Evolutionary conservation across 2,797 vertebrate genomes (phyloP).

Genomic region (Cossypha heuglini): DNA sequence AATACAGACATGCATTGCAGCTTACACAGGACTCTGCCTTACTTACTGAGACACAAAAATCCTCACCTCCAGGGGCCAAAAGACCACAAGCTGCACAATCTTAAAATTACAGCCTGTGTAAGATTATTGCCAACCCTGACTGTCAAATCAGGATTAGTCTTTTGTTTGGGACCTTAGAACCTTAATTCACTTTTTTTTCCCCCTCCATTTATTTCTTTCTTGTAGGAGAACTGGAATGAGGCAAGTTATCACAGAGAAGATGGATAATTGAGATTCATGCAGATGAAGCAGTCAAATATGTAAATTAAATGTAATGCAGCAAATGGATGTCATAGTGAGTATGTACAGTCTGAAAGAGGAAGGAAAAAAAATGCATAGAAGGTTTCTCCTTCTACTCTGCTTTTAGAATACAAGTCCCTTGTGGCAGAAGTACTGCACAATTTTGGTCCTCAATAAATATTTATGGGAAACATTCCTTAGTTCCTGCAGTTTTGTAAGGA

Average conservation of each 20-base stretch:
- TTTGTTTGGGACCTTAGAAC: neutral
- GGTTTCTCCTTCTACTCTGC: neutral
- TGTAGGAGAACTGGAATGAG: neutral
- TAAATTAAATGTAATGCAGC: constrained; percentile 14
- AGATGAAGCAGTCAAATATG: constrained; percentile 35
- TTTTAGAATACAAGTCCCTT: constrained; percentile 18
- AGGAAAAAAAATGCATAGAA: neutral
- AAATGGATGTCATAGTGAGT: neutral
- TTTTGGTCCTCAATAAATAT: constrained; percentile 50
- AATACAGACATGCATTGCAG: neutral
- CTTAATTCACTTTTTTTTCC: neutral
- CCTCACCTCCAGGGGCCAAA: neutral
- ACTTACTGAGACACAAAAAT: neutral
- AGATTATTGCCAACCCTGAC: neutral
- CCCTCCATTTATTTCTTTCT: neutral
- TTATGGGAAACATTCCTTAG: neutral
- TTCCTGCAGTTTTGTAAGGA: neutral
- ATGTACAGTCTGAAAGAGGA: neutral
- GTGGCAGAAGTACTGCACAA: neutral
- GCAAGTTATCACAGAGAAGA: neutral
- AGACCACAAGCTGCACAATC: neutral
- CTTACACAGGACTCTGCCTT: neutral
- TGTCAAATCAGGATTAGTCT: neutral
- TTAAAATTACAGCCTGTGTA: neutral
- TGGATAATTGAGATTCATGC: constrained; percentile 5